A percentile compares a stretch with the other conserved stretches of the same genome.
Conservation (phyloP, 2,888 invertebrate species). For the Thyatira batis region DNA sequence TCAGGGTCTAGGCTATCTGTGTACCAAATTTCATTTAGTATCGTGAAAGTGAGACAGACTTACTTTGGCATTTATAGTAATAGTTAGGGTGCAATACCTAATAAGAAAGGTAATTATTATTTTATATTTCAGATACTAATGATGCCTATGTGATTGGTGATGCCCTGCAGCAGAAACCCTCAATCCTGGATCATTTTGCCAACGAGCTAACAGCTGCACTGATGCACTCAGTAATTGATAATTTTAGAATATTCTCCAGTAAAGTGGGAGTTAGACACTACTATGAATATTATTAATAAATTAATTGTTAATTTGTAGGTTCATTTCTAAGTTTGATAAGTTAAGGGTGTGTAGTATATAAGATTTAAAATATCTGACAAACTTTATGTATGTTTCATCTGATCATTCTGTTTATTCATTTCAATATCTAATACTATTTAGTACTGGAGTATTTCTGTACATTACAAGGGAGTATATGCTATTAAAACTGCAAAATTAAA, state of each 20-base stretch:
- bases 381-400: no score
- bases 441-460: no score
- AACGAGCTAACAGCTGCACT: constrained; percentile 67
- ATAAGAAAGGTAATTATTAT: neutral
- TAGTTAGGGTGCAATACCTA: no score
- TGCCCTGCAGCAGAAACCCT: constrained; percentile 43
- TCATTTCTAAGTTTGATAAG: neutral
- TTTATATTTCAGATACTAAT: constrained; percentile 36
- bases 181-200: constrained; percentile 62
- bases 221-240: constrained; percentile 70
- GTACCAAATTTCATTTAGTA: no score
- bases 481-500: constrained; percentile 5
- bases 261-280: constrained; percentile 65
- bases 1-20: no score
- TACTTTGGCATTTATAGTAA: no score
- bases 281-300: constrained; percentile 53
- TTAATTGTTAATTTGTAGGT: constrained; percentile 12
- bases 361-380: no score
- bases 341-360: no score
- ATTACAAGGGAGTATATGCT: no score
- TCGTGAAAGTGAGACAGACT: no score
- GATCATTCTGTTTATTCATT: no score
- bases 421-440: no score
- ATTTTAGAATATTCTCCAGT: constrained; percentile 65
- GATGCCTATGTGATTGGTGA: constrained; percentile 50